phyloP scores from a whole-genome alignment of 2,113 vertebrate genomes.

The Sorex fumeus region DNA sequence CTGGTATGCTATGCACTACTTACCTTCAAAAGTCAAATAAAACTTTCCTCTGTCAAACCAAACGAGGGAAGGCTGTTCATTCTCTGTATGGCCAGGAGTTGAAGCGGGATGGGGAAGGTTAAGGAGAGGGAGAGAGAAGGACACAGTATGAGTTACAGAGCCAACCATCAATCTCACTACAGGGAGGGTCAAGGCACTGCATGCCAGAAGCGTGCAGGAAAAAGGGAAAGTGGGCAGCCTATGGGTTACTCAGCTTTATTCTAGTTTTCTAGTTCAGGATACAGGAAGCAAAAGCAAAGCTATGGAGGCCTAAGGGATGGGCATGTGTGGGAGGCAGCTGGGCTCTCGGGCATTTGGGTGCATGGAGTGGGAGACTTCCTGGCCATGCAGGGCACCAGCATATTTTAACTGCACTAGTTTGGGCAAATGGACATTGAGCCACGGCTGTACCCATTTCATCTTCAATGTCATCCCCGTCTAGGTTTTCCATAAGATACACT shows the following conservation, averaged over 20 bases:
- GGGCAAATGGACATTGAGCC: conserved; percentile 68
- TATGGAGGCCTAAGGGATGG: conserved; percentile 85
- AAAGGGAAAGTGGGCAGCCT: conserved; percentile 58
- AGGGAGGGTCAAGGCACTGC: conserved; percentile 88
- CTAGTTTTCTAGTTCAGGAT: conserved; percentile 73
- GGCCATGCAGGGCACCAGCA: conserved; percentile 74
- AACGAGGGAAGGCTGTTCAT: conserved; percentile 99
- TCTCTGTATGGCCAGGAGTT: conserved; percentile 97
- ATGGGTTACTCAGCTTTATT: not conserved
- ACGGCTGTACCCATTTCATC: conserved; percentile 62
- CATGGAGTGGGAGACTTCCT: conserved; percentile 70
- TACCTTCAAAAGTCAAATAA: conserved; percentile 99
- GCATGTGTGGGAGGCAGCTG: conserved; percentile 12
- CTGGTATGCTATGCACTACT: conserved; percentile 93
- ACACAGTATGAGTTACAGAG: conserved; percentile 98
- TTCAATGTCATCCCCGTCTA: conserved; percentile 58
- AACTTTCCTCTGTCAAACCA: conserved; percentile 99
- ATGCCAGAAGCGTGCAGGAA: conserved; percentile 86
- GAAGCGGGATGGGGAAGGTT: conserved; percentile 91
- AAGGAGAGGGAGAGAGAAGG: conserved; percentile 96
- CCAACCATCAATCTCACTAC: conserved; percentile 93
- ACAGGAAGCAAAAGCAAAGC: conserved; percentile 88
- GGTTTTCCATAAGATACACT: conserved; percentile 64
- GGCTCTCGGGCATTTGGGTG: not conserved
- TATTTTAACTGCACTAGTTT: conserved; percentile 69